Percentiles rank a stretch among this genome's conserved stretches.
phyloP scores from a whole-genome alignment of 2,888 invertebrate species.

The Podotricha telesiphe region DNA sequence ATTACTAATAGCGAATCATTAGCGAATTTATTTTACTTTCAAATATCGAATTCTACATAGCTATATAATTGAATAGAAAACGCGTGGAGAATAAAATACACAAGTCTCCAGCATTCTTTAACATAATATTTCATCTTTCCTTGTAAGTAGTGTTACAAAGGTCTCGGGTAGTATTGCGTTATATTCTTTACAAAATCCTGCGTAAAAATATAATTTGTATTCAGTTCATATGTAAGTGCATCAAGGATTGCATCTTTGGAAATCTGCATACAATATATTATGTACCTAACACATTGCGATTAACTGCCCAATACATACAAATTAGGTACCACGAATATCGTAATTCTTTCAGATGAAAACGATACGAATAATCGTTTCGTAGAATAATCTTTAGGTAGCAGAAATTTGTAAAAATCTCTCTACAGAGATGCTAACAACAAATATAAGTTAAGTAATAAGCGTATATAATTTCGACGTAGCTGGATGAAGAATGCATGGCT shows the following conservation, averaged over 20 bases:
- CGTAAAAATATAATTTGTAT: slow-evolving; percentile 13
- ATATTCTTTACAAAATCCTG: neutral
- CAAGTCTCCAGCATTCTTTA: too few species aligned
- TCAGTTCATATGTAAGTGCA: slow-evolving; percentile 13
- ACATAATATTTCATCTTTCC: neutral
- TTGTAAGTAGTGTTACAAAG: neutral
- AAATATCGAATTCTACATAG: too few species aligned
- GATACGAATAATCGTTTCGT: neutral
- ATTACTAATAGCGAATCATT: too few species aligned
- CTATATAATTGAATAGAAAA: too few species aligned
- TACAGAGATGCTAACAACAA: too few species aligned
- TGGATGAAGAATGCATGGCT: too few species aligned
- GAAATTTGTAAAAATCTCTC: too few species aligned
- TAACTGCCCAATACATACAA: slow-evolving; percentile 26
- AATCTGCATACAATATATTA: slow-evolving; percentile 24
- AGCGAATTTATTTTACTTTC: too few species aligned
- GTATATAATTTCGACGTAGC: too few species aligned
- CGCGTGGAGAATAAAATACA: too few species aligned
- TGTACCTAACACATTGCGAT: slow-evolving; percentile 19
- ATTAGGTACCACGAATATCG: slow-evolving; percentile 2
- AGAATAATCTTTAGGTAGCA: too few species aligned
- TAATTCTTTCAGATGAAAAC: neutral
- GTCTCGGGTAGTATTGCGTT: slow-evolving; percentile 1
- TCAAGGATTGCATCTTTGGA: slow-evolving; percentile 18
- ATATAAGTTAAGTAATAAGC: too few species aligned